Evolutionary conservation across 2,888 invertebrate genomes (phyloP).

Genomic region (Caenorhabditis imperialis): DNA sequence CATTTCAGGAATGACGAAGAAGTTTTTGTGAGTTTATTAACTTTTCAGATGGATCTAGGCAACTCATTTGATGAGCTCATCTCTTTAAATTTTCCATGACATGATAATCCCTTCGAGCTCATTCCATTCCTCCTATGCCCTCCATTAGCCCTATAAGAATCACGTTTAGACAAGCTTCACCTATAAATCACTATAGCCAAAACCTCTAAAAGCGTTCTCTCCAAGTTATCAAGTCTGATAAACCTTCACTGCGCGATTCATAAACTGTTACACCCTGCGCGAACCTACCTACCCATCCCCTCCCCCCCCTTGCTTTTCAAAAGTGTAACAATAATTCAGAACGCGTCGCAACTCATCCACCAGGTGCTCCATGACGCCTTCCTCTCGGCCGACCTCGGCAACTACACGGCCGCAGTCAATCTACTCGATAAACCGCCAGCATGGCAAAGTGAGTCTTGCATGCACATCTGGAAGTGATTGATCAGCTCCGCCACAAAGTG

Average conservation of each 20-base stretch:
- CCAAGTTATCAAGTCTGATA: too few species aligned
- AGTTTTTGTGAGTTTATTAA: slow-evolving; percentile 26
- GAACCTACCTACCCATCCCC: slow-evolving; percentile 2
- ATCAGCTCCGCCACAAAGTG: slow-evolving; percentile 9
- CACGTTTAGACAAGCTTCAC: too few species aligned
- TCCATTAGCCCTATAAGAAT: too few species aligned
- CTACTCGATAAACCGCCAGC: slow-evolving; percentile 62
- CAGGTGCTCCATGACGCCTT: slow-evolving; percentile 68
- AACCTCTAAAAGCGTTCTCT: too few species aligned
- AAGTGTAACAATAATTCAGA: slow-evolving; percentile 52
- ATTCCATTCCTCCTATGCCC: too few species aligned
- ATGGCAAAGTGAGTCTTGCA: slow-evolving; percentile 66
- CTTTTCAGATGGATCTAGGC: too few species aligned
- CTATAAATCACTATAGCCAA: too few species aligned
- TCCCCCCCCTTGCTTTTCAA: not conserved
- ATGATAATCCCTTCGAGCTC: not conserved
- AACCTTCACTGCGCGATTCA: too few species aligned
- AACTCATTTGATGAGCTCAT: not conserved
- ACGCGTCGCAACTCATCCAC: slow-evolving; percentile 65
- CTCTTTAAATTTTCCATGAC: not conserved
- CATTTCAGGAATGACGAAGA: slow-evolving; percentile 11
- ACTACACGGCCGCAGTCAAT: slow-evolving; percentile 62
- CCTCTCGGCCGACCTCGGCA: slow-evolving; percentile 58
- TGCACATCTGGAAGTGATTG: slow-evolving; percentile 54
- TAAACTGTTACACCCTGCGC: slow-evolving; percentile 32